These are phyloP conservation scores for Apotomis betuletana DNA, from an alignment of 2,888 invertebrate species.

Conservation along the genomic window DNA sequence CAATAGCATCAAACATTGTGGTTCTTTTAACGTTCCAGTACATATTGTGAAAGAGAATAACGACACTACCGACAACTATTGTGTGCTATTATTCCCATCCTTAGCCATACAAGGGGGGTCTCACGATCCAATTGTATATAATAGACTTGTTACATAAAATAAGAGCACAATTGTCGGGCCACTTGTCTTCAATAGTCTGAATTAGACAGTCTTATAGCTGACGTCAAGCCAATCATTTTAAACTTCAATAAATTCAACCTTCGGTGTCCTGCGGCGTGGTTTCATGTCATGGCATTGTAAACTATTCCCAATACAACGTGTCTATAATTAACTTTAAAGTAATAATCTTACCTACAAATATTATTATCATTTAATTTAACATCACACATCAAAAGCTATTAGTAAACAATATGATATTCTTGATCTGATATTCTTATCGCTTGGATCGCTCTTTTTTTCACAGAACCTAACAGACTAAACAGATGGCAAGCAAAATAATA, in stretches of 20 bases:
- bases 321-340: too few species aligned
- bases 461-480: too few species aligned
- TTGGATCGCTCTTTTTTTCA: too few species aligned
- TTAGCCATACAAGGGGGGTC: not conserved
- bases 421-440: too few species aligned
- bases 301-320: too few species aligned
- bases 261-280: not conserved
- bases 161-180: conserved; percentile 7
- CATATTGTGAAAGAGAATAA: not conserved
- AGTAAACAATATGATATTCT: too few species aligned
- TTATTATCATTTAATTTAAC: too few species aligned
- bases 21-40: not conserved
- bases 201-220: conserved; percentile 10
- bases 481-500: too few species aligned
- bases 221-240: conserved; percentile 15
- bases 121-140: conserved; percentile 25
- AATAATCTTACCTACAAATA: too few species aligned
- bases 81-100: conserved; percentile 12
- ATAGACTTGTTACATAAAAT: conserved; percentile 11
- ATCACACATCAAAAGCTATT: too few species aligned
- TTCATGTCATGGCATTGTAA: not conserved
- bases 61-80: not conserved
- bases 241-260: conserved; percentile 31
- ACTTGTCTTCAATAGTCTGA: conserved; percentile 24
- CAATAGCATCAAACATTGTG: too few species aligned